Percentiles rank a stretch among this genome's conserved stretches.
These are phyloP conservation scores for Mesorhabditis spiculigera DNA, from an alignment of 2,888 invertebrate species.

Conservation along the genomic window DNA sequence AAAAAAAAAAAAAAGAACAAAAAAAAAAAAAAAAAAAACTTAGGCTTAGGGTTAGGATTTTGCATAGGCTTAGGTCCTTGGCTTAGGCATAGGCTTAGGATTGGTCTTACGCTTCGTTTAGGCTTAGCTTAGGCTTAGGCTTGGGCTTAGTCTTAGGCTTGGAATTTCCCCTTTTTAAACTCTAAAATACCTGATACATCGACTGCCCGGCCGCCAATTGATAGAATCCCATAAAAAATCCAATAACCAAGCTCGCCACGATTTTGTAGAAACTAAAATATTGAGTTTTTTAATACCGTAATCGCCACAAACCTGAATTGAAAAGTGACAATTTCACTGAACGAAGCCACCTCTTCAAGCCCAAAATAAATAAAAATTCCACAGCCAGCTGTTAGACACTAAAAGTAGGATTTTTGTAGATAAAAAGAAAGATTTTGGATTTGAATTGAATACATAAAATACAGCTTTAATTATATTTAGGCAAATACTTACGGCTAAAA, in stretches of 20 bases:
- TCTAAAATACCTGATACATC: constrained; percentile 24
- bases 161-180: background rate
- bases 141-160: background rate
- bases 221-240: constrained; percentile 31
- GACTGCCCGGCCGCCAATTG: constrained; percentile 25
- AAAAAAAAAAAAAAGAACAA: too few relatives aligned
- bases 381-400: constrained; percentile 16
- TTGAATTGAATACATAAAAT: too few relatives aligned
- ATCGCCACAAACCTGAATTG: background rate
- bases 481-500: background rate
- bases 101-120: background rate
- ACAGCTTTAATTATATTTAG: too few relatives aligned
- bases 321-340: constrained; percentile 20
- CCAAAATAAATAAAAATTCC: constrained; percentile 35
- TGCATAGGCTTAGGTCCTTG: too few relatives aligned
- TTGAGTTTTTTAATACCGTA: too few relatives aligned
- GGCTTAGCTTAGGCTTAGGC: too few relatives aligned
- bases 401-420: background rate
- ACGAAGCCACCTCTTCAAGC: constrained; percentile 35
- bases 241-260: constrained; percentile 20
- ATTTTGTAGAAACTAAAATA: constrained; percentile 18
- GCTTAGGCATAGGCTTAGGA: too few relatives aligned
- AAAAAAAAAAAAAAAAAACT: too few relatives aligned
- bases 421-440: too few relatives aligned
- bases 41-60: too few relatives aligned